Base-by-base conservation (phyloP, 2,113 vertebrate genomes). In the Orycteropus afer region DNA sequence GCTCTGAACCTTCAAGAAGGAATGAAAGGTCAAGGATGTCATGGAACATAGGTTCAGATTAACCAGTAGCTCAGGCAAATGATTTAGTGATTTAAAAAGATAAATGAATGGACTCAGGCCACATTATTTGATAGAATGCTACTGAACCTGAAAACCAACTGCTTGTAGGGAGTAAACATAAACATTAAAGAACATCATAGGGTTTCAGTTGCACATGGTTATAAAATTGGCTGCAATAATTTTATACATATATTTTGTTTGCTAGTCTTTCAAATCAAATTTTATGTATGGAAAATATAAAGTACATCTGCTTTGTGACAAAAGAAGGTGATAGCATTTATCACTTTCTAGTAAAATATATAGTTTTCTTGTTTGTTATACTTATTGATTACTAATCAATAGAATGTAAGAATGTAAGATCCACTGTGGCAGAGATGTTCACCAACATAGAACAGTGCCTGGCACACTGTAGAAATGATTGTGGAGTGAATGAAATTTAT, bases 91-190 rank as follows among this genome's bases (percentile, higher is more conserved):
- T 57, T 86, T 71, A 45, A 85, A 86, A 89, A 96, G 20, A 71
- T 17, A 87, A 65, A 55, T 14, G 65, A 90, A 93, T 15, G 40
- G 22, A 73, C 82, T 3, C 40, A 74, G 94, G 25, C 59, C 85
- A 90, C 7, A 20, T 84, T 77, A 74, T 67, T 55, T 86, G 59
- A 23, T 78, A 80, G 22, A 86, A 89, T 79, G 53, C 51, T 93
- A 91, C 5, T 91, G 25, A 95, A 86, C 93, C 83, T 91, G 15
- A 93, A 95, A 95, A 74, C 13, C 29, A 90, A 40, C 27, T 83
- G 27, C 13, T 82, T 93, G 0, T 42, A 74, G 47, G 40, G 18
- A 67, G 10, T 76, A 95, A 90, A 90, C 59, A 92, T 49, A 92
- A 93, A 83, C n/a, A 86, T 17, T 32, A 11, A 91, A 92, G 45